phyloP scores from a whole-genome alignment of 2,888 invertebrate genomes.

The Molorchus minor region DNA sequence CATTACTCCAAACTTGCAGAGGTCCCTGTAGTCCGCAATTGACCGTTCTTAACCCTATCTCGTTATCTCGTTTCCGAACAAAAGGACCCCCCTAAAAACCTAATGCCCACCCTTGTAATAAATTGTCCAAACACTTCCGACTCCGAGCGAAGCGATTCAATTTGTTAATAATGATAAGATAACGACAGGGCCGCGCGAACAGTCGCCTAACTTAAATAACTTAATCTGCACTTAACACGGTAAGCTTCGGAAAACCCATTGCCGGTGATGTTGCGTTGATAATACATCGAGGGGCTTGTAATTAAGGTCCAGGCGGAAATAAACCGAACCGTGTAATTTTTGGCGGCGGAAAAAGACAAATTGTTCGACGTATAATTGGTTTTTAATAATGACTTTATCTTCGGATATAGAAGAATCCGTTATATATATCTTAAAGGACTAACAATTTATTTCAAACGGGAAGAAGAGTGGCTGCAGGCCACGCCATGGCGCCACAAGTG shows the following conservation, averaged over 20 bases:
- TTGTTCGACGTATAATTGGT: neutral
- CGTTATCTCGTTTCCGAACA: no score
- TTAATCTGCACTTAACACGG: conserved; percentile 1
- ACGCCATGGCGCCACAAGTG: no score
- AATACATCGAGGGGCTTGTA: neutral
- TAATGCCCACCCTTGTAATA: neutral
- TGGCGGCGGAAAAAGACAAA: neutral
- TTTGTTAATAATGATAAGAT: conserved; percentile 15
- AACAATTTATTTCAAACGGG: no score
- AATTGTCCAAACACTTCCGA: neutral
- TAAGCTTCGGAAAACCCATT: conserved; percentile 5
- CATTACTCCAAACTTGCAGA: no score
- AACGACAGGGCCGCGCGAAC: neutral
- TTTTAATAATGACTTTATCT: no score
- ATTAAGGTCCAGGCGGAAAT: neutral
- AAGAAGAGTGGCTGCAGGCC: no score
- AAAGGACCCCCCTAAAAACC: no score
- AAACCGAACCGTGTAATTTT: neutral
- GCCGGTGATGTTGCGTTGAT: neutral
- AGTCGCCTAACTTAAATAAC: neutral
- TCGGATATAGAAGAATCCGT: no score
- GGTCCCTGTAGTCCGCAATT: no score
- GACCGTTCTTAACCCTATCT: no score
- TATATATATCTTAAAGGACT: no score
- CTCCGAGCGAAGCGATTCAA: neutral